A percentile compares a stretch with the other conserved stretches of the same genome.
phyloP scores from a whole-genome alignment of 2,888 invertebrate genomes.

The Theodoxus fluviatilis region DNA sequence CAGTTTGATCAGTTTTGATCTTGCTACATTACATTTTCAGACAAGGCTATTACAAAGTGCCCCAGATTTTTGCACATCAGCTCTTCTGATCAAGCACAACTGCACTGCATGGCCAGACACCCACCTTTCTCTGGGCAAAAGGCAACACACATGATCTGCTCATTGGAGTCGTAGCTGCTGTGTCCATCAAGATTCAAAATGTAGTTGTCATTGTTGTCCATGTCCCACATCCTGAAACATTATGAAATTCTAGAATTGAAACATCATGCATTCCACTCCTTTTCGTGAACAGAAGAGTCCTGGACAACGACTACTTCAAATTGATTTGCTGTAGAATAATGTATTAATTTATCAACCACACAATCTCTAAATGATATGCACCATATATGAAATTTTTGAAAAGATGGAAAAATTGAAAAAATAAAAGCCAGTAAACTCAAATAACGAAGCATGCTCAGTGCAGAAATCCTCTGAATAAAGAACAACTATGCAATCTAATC shows the following conservation, averaged over 20 bases:
- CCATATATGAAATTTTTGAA: background rate
- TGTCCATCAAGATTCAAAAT: constrained; percentile 73
- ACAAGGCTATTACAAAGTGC: no score
- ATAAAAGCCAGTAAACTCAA: no score
- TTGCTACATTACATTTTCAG: no score
- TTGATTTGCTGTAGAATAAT: no score
- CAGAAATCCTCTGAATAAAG: no score
- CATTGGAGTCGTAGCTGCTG: constrained; percentile 64
- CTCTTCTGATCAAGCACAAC: background rate
- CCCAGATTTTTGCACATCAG: no score
- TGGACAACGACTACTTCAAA: no score
- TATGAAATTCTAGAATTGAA: background rate
- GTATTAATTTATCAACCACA: constrained; percentile 4
- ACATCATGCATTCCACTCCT: no score
- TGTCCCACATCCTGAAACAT: constrained; percentile 88
- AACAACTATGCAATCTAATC: no score
- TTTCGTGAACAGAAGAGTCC: no score
- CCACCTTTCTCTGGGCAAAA: constrained; percentile 60
- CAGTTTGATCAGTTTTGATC: no score
- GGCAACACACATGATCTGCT: constrained; percentile 65
- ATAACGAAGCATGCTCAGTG: no score
- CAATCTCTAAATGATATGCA: background rate
- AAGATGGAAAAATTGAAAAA: constrained; percentile 15
- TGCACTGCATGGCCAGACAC: background rate
- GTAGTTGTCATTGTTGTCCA: constrained; percentile 91